Base-by-base conservation (phyloP, 2,888 invertebrate species). In the Ganaspis brasiliensis region DNA sequence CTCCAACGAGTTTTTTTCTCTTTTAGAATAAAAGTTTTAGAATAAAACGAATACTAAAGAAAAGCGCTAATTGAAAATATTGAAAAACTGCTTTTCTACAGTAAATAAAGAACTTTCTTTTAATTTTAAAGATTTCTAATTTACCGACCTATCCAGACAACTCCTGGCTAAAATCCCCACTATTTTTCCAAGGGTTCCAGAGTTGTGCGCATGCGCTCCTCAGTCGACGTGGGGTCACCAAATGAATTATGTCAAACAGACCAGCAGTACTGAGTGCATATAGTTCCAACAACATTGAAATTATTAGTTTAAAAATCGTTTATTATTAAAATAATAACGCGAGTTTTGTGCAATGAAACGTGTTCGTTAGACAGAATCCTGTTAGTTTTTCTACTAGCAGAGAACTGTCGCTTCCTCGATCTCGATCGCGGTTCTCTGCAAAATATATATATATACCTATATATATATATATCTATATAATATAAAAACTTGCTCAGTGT, bases 191-290 rank as follows among this genome's bases (percentile, higher is more conserved):
- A 76, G 76, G 77, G 77, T 77, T 78, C 70, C n/a, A 6, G 14
- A 21, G 12, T 14, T 40, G 21, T 40, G 45, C 67, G 45, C 52
- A 57, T 76, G 76, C 45, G 73, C 73, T 10, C 40, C 9, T 72
- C 63, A 63, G 78, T 76, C 74, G 26, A 40, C 26, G 76, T 71
- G 74, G 76, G 75, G 76, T 77, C 78, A 75, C 75, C 61, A 61
- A 78, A 81, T 77, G 79, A 79, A 81, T 77, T 73, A 81, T 79
- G 81, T 81, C 79, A 72, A 79, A 76, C 74, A 70, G 75, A 79
- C 74, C 26, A 67, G n/a, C 21, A 67, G 67, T 45, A 63, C n/a
- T n/a, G 75, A 77, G 72, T 14, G 24, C 24, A 67, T 24, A 40
- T n/a, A 45, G 45, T 24, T 45, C 24, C n/a, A 26, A 24, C 45